Evolutionary conservation across 2,888 invertebrate species (phyloP).

Genomic region (Limnephilus rhombicus): DNA sequence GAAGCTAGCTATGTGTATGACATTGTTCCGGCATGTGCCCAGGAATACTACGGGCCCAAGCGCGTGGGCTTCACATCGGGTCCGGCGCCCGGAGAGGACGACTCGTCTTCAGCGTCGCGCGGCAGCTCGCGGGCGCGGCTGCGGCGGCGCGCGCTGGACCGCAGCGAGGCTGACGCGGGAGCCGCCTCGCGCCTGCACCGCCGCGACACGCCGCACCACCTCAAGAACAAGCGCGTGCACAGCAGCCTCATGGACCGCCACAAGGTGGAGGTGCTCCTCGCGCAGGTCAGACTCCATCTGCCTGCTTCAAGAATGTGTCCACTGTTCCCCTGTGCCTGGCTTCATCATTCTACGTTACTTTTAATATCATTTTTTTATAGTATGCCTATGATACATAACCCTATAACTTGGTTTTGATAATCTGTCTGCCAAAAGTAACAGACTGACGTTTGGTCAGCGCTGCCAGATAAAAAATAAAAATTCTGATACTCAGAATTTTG

Average conservation of each 20-base stretch:
- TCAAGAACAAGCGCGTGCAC: constrained; percentile 97
- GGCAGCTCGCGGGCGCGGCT: constrained; percentile 63
- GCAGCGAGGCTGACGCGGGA: constrained; percentile 70
- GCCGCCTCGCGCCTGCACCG: constrained; percentile 86
- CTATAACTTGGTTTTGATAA: no score
- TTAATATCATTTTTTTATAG: no score
- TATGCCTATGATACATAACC: no score
- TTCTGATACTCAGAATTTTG: no score
- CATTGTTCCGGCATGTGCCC: constrained; percentile 2
- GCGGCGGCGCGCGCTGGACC: constrained; percentile 51
- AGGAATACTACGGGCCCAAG: constrained; percentile 63
- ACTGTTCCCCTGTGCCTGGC: background rate
- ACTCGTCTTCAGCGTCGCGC: constrained; percentile 69
- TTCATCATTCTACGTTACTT: background rate
- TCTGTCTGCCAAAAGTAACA: no score
- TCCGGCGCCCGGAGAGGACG: constrained; percentile 71
- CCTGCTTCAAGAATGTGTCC: background rate
- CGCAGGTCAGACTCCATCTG: constrained; percentile 73
- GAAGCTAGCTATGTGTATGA: background rate
- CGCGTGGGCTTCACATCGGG: constrained; percentile 65
- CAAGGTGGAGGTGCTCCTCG: constrained; percentile 85
- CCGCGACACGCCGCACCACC: constrained; percentile 98
- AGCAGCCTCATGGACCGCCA: constrained; percentile 72
- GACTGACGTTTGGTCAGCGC: no score
- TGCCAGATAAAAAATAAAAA: no score